Percentiles rank a stretch among this genome's conserved stretches.
Evolutionary conservation across 2,113 vertebrate genomes (phyloP).

Genomic region (Colistium nudipinnis): DNA sequence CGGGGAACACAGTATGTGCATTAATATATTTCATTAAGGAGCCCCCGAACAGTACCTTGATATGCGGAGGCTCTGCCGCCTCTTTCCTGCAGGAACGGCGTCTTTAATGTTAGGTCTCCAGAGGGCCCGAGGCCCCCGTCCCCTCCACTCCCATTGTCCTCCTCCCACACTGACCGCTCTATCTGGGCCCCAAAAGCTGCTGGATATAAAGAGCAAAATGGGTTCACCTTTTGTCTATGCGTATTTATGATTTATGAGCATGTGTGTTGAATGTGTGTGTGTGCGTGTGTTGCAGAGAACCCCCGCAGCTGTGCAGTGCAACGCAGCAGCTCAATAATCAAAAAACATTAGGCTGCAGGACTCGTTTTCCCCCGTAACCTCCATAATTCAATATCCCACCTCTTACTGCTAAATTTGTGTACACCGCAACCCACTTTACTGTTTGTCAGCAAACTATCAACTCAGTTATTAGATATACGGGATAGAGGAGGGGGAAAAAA

Average conservation of each 20-base stretch:
- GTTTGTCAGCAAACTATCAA: slow-evolving; percentile 76
- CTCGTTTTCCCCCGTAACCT: slow-evolving; percentile 70
- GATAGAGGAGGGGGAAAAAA: background rate
- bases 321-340: slow-evolving; percentile 71
- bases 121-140: slow-evolving; percentile 64
- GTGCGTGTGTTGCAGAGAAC: slow-evolving; percentile 45
- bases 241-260: slow-evolving; percentile 77
- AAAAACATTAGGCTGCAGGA: slow-evolving; percentile 75
- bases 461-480: slow-evolving; percentile 66
- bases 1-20: slow-evolving; percentile 64
- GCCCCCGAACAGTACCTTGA: slow-evolving; percentile 70
- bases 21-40: slow-evolving; percentile 79
- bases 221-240: slow-evolving; percentile 75
- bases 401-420: slow-evolving; percentile 65
- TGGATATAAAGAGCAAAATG: slow-evolving; percentile 73
- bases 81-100: slow-evolving; percentile 65
- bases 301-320: slow-evolving; percentile 61
- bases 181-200: slow-evolving; percentile 68
- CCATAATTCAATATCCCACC: slow-evolving; percentile 75
- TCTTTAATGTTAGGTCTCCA: slow-evolving; percentile 70
- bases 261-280: slow-evolving; percentile 36
- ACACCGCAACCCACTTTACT: slow-evolving; percentile 64
- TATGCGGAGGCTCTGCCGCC: slow-evolving; percentile 58
- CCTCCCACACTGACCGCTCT: slow-evolving; percentile 77
- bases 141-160: slow-evolving; percentile 77